Conservation (phyloP, 1,140 invertebrate species). For the Trypoxylus dichotomus region DNA sequence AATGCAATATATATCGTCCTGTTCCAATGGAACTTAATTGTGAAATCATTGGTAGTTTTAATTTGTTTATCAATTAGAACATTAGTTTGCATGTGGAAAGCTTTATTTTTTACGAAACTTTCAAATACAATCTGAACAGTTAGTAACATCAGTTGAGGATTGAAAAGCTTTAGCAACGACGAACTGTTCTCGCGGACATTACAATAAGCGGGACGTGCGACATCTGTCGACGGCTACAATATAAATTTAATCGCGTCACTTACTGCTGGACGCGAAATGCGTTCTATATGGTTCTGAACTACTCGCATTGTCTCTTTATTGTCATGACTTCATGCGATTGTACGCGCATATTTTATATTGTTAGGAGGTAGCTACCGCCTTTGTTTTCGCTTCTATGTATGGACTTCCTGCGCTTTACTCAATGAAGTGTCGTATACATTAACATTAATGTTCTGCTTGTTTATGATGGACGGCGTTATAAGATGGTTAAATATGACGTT, state of each 20-base stretch:
- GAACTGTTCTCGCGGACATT: not conserved
- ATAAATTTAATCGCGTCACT: slow-evolving; percentile 6
- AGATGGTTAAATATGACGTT: not conserved
- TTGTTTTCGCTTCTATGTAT: not conserved
- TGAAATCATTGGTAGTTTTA: no score
- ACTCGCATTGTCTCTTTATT: not conserved
- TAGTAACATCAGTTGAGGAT: not conserved
- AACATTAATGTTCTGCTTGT: not conserved
- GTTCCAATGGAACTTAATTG: no score
- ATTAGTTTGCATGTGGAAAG: no score
- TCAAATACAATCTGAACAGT: not conserved
- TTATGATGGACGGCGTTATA: not conserved
- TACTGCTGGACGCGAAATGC: not conserved
- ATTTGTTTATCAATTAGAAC: no score
- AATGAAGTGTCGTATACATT: not conserved
- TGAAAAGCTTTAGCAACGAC: not conserved
- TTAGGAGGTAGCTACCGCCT: not conserved
- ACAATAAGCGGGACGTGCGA: slow-evolving; percentile 2
- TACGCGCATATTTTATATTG: not conserved
- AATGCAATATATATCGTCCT: no score
- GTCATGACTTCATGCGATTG: not conserved
- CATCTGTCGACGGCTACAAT: not conserved
- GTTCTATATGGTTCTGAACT: not conserved
- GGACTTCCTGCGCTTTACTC: slow-evolving; percentile 1
- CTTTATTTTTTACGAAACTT: no score